These are phyloP conservation scores for Cebus imitator DNA, from an alignment of 2,113 vertebrate species.

Conservation along the genomic window DNA sequence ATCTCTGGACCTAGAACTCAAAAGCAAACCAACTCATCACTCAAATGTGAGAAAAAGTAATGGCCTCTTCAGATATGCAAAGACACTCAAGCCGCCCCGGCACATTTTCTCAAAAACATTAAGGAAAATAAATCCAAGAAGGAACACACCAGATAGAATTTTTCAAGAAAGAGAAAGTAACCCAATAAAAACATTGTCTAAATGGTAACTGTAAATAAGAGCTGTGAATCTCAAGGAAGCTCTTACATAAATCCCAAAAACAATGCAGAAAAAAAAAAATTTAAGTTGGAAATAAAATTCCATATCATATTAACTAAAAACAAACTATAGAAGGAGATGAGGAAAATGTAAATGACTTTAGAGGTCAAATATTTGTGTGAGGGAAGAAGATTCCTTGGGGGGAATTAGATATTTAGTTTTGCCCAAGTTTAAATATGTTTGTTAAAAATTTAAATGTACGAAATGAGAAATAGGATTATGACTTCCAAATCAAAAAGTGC, in stretches of 20 bases:
- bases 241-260: background rate
- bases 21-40: background rate
- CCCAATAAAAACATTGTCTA: background rate
- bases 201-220: background rate
- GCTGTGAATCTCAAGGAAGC: background rate
- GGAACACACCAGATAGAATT: background rate
- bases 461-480: background rate
- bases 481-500: background rate
- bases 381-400: background rate
- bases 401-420: slow-evolving; percentile 31
- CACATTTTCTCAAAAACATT: background rate
- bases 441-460: background rate
- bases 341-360: background rate
- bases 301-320: background rate
- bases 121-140: background rate
- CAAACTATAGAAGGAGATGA: background rate
- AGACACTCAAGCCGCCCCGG: background rate
- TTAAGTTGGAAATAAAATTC: slow-evolving; percentile 37
- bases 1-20: background rate
- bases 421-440: slow-evolving; percentile 5
- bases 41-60: background rate
- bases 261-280: background rate
- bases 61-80: background rate
- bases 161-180: background rate
- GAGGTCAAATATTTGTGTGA: background rate